Evolutionary conservation across 53 echinoderm and acorn worm genomes (phyloP), one percentile per base, ranked within the genome.

Genomic region (Mesocentrotus franciscanus): DNA sequence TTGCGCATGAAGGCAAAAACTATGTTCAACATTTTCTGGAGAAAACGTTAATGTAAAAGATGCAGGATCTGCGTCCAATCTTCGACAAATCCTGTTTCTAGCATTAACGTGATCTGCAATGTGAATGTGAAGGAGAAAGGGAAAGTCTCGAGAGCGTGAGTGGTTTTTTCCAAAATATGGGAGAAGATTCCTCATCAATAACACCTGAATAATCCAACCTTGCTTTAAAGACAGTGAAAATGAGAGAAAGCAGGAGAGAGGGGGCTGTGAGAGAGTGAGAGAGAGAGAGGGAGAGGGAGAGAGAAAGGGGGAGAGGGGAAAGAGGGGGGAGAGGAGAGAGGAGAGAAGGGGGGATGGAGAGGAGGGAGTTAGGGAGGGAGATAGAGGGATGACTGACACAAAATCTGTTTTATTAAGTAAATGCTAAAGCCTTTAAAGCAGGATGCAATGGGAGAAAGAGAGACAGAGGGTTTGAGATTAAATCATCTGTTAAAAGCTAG

Each of bases 161-260:
- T 71, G 92, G 13, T 17, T 78, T 66, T 93, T 17, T 0, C 6
- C 72, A 58, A 32, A 94, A 60, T 61, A 85, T 59, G 70, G 70
- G 64, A 10, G 85, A 94, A 94, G 71, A 94, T 94, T 64, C 71
- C 55, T 94, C 70, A 94, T 66, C 64, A 70, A 94, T 85, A 85
- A 94, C 27, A 68, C 94, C 85, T 64, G 42, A 85, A 66, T 94
- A 70, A 94, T n/a, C 66, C 13, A 49, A 22, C 32, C 35, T 83
- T 42, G 24, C n/a, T 0, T 10, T 33, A 16, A 29, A 62, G 30
- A 68, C 2, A 34, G 61, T 29, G 42, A 62, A n/a, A 4, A 35
- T 1, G 26, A 60, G 58, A 7, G n/a, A n/a, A n/a, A n/a, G n/a
- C n/a, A n/a, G n/a, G n/a, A n/a, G n/a, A n/a, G n/a, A n/a, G n/a